Percentiles rank a stretch among this genome's conserved stretches.
Evolutionary conservation across 2,797 vertebrate species (phyloP).

Genomic region (Peromyscus nudipes): DNA sequence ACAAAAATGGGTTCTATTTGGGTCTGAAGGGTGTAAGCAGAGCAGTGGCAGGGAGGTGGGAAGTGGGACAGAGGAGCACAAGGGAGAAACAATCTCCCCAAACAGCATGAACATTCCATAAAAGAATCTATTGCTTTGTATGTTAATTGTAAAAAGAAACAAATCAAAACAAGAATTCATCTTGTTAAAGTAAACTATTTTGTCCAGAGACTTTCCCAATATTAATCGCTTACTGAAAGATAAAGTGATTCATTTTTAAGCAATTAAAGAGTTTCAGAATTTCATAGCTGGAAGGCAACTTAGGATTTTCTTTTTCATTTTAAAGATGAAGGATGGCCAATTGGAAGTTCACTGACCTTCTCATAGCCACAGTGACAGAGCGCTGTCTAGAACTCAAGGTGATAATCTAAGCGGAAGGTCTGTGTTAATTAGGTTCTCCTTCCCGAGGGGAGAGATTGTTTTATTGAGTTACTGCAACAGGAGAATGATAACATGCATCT

Average conservation of each 20-base stretch:
- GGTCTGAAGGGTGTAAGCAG: background rate
- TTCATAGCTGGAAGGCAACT: constrained; percentile 32
- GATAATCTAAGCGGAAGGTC: background rate
- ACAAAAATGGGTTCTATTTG: too few relatives aligned
- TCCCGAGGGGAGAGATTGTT: background rate
- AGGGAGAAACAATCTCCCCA: background rate
- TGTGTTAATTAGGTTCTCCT: constrained; percentile 15
- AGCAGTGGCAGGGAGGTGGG: background rate
- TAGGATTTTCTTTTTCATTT: background rate
- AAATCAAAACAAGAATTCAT: background rate
- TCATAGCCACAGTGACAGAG: background rate
- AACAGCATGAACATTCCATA: background rate
- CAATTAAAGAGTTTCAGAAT: background rate
- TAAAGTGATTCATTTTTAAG: background rate
- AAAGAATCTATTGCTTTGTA: background rate
- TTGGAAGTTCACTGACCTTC: background rate
- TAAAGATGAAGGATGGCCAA: background rate
- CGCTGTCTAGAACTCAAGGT: background rate
- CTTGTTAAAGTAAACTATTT: constrained; percentile 32
- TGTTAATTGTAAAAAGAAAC: background rate
- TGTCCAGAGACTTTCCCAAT: constrained; percentile 14
- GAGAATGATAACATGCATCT: constrained; percentile 39
- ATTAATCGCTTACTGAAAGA: constrained; percentile 18
- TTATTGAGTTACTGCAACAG: background rate
- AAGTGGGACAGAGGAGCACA: background rate